Conservation (phyloP, 2,113 vertebrate species). For the Mesitornis unicolor region DNA sequence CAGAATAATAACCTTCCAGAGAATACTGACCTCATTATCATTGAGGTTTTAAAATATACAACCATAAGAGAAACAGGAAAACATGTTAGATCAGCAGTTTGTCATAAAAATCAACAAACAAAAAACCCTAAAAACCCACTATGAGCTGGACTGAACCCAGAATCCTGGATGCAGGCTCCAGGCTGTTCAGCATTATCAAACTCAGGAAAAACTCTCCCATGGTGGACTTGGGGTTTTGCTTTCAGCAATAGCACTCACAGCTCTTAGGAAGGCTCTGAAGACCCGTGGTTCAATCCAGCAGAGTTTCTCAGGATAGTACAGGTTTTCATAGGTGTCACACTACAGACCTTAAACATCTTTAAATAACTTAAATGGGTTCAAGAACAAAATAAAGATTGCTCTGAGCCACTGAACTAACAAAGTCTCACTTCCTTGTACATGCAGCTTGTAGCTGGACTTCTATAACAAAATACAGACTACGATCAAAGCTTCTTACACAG, state of each 20-base stretch:
- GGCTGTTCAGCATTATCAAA: background rate
- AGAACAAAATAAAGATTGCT: background rate
- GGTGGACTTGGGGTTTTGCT: background rate
- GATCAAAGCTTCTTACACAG: background rate
- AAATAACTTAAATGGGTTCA: background rate
- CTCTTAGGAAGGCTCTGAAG: background rate
- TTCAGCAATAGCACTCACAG: background rate
- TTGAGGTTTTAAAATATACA: background rate
- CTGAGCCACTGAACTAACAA: background rate
- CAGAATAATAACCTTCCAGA: background rate
- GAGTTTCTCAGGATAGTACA: background rate
- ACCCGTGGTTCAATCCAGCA: background rate
- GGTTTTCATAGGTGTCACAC: background rate
- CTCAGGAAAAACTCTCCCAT: fast-evolving
- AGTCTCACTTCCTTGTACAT: background rate
- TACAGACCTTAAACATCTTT: background rate
- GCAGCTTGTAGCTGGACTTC: background rate
- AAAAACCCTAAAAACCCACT: background rate
- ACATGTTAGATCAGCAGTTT: background rate
- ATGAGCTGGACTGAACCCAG: background rate
- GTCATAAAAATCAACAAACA: background rate
- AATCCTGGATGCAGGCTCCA: background rate
- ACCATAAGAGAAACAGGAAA: background rate
- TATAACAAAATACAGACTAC: background rate
- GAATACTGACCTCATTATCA: background rate